These are phyloP conservation scores for Branchipolynoe longqiensis DNA, from an alignment of 2,888 invertebrate species.

Conservation along the genomic window DNA sequence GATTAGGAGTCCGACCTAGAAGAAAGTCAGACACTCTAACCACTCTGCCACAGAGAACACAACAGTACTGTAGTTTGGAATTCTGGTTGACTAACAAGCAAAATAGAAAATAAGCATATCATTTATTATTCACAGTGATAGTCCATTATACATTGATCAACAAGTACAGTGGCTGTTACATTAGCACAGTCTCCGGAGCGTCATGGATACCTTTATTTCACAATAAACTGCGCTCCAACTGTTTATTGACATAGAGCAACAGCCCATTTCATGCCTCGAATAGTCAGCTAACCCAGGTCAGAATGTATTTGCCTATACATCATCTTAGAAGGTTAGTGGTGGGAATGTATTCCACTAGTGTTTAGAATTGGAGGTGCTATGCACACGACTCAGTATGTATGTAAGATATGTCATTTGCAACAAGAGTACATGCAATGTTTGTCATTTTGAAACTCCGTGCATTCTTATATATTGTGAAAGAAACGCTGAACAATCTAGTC, in stretches of 20 bases:
- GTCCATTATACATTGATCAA: slow-evolving; percentile 43
- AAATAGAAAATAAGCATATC: slow-evolving; percentile 54
- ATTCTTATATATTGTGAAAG: slow-evolving; percentile 1
- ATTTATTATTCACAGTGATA: slow-evolving; percentile 52
- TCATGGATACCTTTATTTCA: slow-evolving; percentile 17
- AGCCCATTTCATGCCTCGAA: neutral
- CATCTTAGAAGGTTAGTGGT: neutral
- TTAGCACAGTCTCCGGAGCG: slow-evolving; percentile 1
- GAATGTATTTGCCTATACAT: neutral
- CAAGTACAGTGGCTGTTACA: slow-evolving; percentile 31
- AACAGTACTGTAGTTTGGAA: too few species aligned
- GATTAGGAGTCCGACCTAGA: too few species aligned
- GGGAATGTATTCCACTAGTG: slow-evolving; percentile 4
- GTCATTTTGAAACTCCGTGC: neutral
- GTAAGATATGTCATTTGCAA: slow-evolving; percentile 7
- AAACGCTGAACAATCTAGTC: neutral
- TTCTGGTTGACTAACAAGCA: too few species aligned
- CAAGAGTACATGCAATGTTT: neutral
- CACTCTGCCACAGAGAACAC: too few species aligned
- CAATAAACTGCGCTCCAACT: slow-evolving; percentile 4
- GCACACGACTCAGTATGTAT: neutral
- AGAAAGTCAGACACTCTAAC: too few species aligned
- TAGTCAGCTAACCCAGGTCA: neutral
- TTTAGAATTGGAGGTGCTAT: slow-evolving; percentile 20
- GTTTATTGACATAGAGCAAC: neutral